phyloP scores from a whole-genome alignment of 2,888 invertebrate genomes.

The Rotaria macrura region DNA sequence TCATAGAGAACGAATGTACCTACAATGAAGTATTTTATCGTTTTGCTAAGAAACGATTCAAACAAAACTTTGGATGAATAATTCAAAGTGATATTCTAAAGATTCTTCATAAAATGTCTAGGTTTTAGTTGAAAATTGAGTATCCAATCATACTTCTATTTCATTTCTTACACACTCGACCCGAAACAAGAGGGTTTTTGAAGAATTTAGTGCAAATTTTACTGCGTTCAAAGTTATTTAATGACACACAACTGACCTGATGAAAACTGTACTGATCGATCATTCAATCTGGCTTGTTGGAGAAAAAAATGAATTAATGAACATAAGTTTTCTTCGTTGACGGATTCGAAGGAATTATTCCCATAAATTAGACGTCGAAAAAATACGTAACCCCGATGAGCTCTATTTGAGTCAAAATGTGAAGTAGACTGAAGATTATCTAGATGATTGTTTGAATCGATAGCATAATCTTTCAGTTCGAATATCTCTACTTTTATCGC shows the following conservation, averaged over 20 bases:
- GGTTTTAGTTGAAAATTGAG: no score
- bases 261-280: not conserved
- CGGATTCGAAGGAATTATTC: not conserved
- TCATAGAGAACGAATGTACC: not conserved
- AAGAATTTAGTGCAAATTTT: not conserved
- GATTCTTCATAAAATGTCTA: no score
- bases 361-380: not conserved
- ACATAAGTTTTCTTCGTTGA: not conserved
- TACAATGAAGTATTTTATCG: not conserved
- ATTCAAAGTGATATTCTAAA: no score
- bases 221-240: no score
- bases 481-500: no score
- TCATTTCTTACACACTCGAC: no score
- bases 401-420: not conserved
- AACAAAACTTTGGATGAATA: no score
- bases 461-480: no score
- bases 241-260: not conserved
- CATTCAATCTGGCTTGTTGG: not conserved
- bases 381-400: not conserved
- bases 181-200: no score
- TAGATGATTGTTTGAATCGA: no score
- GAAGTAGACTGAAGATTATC: no score
- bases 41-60: not conserved
- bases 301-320: not conserved
- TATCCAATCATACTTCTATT: no score